A percentile compares a stretch with the other conserved stretches of the same genome.
phyloP scores from a whole-genome alignment of 2,113 vertebrate species.

The Strix aluco region DNA sequence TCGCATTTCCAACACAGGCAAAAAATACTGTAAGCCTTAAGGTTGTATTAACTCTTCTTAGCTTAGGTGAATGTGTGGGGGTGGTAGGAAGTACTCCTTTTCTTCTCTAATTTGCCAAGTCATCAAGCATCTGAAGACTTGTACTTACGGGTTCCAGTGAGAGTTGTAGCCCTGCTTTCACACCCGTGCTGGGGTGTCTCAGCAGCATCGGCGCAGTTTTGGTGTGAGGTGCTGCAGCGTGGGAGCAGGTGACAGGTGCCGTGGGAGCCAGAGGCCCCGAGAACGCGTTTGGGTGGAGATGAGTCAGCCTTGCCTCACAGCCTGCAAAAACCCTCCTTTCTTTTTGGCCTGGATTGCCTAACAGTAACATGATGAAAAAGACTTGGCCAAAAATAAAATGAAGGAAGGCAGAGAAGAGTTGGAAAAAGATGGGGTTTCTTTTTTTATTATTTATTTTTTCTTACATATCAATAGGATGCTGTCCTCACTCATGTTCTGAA shows the following conservation, averaged over 20 bases:
- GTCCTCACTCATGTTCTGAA: background rate
- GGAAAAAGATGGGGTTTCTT: background rate
- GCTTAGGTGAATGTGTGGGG: background rate
- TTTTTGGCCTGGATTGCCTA: background rate
- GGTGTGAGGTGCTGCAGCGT: background rate
- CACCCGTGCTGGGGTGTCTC: background rate
- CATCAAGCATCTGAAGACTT: background rate
- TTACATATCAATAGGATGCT: background rate
- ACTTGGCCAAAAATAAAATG: background rate
- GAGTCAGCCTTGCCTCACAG: background rate
- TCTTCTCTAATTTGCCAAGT: background rate
- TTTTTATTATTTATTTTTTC: no score
- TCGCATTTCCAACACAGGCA: background rate
- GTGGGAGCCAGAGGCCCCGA: background rate
- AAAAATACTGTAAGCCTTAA: background rate
- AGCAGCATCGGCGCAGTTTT: background rate
- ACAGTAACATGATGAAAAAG: background rate
- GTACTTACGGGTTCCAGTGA: background rate
- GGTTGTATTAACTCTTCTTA: background rate
- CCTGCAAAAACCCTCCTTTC: accelerated
- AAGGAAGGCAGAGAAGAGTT: background rate
- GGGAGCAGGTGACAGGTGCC: background rate
- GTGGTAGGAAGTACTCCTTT: background rate
- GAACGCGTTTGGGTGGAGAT: background rate
- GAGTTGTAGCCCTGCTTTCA: background rate